Evolutionary conservation across 2,113 vertebrate genomes (phyloP).

Genomic region (Melanerpes formicivorus): DNA sequence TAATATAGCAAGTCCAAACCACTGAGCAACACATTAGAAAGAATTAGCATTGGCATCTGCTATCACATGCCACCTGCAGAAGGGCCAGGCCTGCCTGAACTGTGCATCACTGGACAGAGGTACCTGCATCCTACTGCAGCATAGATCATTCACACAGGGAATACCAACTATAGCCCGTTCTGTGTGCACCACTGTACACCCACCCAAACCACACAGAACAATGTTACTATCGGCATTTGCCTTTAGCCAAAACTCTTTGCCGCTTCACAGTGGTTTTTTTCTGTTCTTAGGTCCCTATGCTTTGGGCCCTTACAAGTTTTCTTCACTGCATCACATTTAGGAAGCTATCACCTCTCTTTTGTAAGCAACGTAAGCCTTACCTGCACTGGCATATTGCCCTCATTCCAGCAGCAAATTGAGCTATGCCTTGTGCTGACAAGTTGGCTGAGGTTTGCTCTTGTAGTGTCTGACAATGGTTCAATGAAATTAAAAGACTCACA

Average conservation of each 20-base stretch:
- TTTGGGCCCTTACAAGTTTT: background rate
- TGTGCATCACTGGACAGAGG: background rate
- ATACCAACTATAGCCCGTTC: background rate
- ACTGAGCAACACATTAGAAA: background rate
- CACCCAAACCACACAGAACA: background rate
- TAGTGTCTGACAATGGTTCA: background rate
- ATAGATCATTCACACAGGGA: background rate
- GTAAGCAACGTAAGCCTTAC: background rate
- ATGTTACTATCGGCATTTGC: background rate
- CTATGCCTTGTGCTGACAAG: background rate
- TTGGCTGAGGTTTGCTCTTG: background rate
- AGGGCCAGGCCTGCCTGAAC: background rate
- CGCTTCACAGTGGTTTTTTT: background rate
- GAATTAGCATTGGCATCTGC: background rate
- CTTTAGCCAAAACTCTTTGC: background rate
- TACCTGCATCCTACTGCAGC: rapidly evolving
- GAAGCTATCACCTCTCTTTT: background rate
- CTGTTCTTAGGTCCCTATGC: background rate
- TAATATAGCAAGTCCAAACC: background rate
- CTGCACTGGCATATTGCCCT: background rate
- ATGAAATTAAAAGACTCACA: background rate
- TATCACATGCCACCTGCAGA: background rate
- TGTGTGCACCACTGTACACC: background rate
- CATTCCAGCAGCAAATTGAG: background rate
- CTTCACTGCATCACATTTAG: background rate